Base-by-base conservation (phyloP, 1,140 invertebrate genomes). In the Zaprionus tsacasi region DNA sequence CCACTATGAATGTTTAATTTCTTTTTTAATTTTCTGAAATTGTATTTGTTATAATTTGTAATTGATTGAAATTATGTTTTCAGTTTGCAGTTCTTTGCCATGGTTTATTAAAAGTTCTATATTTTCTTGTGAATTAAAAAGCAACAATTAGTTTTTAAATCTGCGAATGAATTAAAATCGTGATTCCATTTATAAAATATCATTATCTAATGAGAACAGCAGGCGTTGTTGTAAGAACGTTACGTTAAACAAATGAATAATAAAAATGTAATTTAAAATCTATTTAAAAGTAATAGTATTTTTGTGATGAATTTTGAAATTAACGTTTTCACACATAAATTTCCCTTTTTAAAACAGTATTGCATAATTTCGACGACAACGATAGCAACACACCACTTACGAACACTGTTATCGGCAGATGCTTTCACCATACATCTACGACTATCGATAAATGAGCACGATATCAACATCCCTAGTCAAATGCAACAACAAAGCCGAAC, bases 401-500 rank as follows among this genome's bases (percentile, higher is more conserved):
- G 36, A 15, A 40, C 15, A 40, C 27, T 30, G 25, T 33, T 15
- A 48, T 68, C 65, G 65, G 36, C 57, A 17, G 6, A 17, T 35
- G 33, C n/a, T 12, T 15, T 21, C 15, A 10, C 17, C 17, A 35
- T 13, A 30, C 17, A 35, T 8, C 27, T 15, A 33, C 30, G 45
- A 21, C 3, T 52, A 66, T 71, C 61, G 63, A 50, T 58, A 40
- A 27, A 6, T 3, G 6, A 4, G n/a, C 8, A 15, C 69, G 54
- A 52, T 50, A 58, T 21, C 43, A 67, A 38, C 54, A 70, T 40
- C 33, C 38, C 21, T 15, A 15, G 38, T 74, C 71, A 74, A 74
- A 74, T 58, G 71, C 66, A 74, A 74, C 66, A 74, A 74, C 71
- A 74, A 74, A 15, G 66, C 52, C 58, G 71, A 70, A 50, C 71